These are phyloP conservation scores for Agrenia bidenticulata DNA, from an alignment of 2,888 invertebrate species.

Conservation along the genomic window DNA sequence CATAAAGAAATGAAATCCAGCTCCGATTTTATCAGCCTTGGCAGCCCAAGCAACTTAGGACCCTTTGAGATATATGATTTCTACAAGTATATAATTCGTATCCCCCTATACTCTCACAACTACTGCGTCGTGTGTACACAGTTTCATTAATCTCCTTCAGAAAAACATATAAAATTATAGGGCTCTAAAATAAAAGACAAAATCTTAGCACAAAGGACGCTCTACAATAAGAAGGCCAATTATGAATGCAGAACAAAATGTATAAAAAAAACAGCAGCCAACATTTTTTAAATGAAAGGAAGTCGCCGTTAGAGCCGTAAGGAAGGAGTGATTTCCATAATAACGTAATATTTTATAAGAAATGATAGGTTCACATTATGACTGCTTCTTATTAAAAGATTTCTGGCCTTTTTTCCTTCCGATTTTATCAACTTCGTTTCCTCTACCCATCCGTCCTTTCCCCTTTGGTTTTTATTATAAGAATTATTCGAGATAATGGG, in stretches of 20 bases:
- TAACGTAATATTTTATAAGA: conserved; percentile 44
- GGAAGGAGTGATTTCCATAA: conserved; percentile 46
- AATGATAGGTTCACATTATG: conserved; percentile 44
- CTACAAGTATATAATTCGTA: too few relatives aligned
- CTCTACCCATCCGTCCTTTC: neutral
- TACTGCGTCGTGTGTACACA: too few relatives aligned
- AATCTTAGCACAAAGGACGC: too few relatives aligned
- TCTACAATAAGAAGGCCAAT: too few relatives aligned
- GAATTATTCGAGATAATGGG: conserved; percentile 31
- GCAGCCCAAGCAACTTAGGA: too few relatives aligned
- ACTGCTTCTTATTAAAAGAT: conserved; percentile 44
- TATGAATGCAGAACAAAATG: too few relatives aligned
- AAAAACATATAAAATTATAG: too few relatives aligned
- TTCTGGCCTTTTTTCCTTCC: conserved; percentile 16
- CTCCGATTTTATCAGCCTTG: neutral
- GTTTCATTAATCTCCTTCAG: too few relatives aligned
- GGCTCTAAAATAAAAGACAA: too few relatives aligned
- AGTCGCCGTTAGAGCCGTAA: conserved; percentile 5
- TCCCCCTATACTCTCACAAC: too few relatives aligned
- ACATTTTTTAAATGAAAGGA: conserved; percentile 1
- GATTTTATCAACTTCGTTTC: conserved; percentile 21
- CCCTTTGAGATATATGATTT: too few relatives aligned
- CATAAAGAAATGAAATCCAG: conserved; percentile 2
- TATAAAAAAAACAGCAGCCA: neutral
- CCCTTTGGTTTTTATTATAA: conserved; percentile 35